Base-by-base conservation (phyloP, 2,888 invertebrate species). In the Campoplex capitator region DNA sequence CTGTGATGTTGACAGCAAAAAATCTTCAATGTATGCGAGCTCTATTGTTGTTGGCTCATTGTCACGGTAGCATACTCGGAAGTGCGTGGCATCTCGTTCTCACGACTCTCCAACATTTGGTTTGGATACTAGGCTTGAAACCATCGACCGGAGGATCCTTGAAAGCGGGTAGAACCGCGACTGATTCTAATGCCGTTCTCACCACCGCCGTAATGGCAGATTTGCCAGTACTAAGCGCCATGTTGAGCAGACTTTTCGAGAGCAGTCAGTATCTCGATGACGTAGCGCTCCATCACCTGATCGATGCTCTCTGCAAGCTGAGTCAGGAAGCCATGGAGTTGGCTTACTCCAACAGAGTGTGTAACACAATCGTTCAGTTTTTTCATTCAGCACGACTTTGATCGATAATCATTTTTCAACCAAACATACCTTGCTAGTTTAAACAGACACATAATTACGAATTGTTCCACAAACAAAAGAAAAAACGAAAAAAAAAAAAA, bases 181-280 rank as follows among this genome's bases (percentile, higher is more conserved):
- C 97, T 0, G 98, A 98, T 92, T 96, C 97, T 0, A 97, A 97
- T 92, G 97, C 98, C 1, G 98, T 98, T 82, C 97, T 99, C 94
- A 99, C 99, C 1, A 99, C 98, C 16, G 98, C 99, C 6, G 98
- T 99, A 67, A 98, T 99, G 98, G 98, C 99, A 0, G 99, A 99
- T 95, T 95, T 99, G 42, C 99, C 99, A 0, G 96, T 97, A 84
- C 95, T 99, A 32, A 98, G 98, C 6, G 97, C 97, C 65, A 98
- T 98, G 98, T 95, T 99, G 88, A 98, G 98, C 82, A 96, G 98
- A 86, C 96, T 99, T 7, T 99, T 99, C 94, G 99, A 99, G 95
- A 98, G 98, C 51, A 99, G 99, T 88, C 98, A 98, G 95, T 97
- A 97, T 94, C 95, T 99, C 89, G 98, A 99, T 94, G 99, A 99